phyloP scores from a whole-genome alignment of 1,140 invertebrate genomes.

The Carposina sasakii region DNA sequence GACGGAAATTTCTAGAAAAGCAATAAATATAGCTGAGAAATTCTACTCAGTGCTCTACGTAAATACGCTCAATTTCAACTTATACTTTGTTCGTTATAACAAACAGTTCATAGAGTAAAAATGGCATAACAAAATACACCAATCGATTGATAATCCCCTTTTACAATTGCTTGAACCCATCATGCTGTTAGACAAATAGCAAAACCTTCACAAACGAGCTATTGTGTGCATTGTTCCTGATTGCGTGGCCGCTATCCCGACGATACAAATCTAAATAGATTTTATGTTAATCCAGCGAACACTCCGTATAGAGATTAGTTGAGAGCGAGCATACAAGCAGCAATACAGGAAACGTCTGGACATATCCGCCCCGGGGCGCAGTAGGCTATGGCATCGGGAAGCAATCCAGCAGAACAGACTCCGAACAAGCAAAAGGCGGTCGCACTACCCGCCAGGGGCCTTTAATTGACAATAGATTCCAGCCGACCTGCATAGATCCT shows the following conservation, averaged over 20 bases:
- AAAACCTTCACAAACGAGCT: no score
- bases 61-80: no score
- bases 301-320: slow-evolving; percentile 47
- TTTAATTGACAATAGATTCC: slow-evolving; percentile 58
- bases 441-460: slow-evolving; percentile 40
- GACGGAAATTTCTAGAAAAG: no score
- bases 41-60: no score
- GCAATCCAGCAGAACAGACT: slow-evolving; percentile 52
- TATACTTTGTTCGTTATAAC: no score
- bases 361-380: slow-evolving; percentile 54
- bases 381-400: slow-evolving; percentile 52
- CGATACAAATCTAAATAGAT: slow-evolving; percentile 56
- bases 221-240: no score
- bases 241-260: slow-evolving; percentile 39
- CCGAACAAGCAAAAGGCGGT: slow-evolving; percentile 62
- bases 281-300: slow-evolving; percentile 60
- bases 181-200: no score
- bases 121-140: no score
- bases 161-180: no score
- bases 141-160: no score
- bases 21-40: no score
- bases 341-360: slow-evolving; percentile 64
- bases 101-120: no score
- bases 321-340: slow-evolving; percentile 39
- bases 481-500: slow-evolving; percentile 37